Base-by-base conservation (phyloP, 2,797 vertebrate genomes). In the Fringilla coelebs region DNA sequence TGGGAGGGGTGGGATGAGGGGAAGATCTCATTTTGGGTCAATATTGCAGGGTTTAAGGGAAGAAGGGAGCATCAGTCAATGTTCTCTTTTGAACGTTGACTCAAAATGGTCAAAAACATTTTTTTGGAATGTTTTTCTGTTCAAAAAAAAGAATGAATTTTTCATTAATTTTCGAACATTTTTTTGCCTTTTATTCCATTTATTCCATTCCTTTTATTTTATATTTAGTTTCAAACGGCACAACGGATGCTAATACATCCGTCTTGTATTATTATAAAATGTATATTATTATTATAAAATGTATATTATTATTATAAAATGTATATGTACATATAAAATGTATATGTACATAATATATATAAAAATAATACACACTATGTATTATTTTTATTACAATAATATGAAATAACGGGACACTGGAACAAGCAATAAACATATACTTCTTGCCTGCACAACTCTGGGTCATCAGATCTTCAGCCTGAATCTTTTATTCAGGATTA, bases 1-100 rank as follows among this genome's bases (percentile, higher is more conserved):
- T 19, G 6, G 6, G 68, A 41, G 26, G 0, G 7, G 34, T 0
- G 3, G 10, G 6, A 3, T 11, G 28, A 12, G 19, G 36, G 66
- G 8, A 41, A 71, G 7, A 25, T 10, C 10, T 38, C 16, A 8
- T 13, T 46, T 92, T 48, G 52, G 14, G 40, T 55, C 60, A 22
- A 24, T 45, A 3, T 20, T 31, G 22, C 9, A 18, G 17, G 43
- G 68, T 54, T 32, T 10, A 36, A 34, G 73, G 63, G 22, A 54
- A 89, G 70, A 34, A 51, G 10, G 57, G 40, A 31, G 17, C 14
- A 41, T 66, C 41, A n/a, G 2, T 72, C 79, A 68, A 65, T 36
- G 34, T 2, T 60, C 17, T 24, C 25, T 60, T 38, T 5, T 28
- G 34, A 60, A 60, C 6, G 0, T 12, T 28, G 34, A 58, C 34